A percentile compares a stretch with the other conserved stretches of the same genome.
Evolutionary conservation across 2,113 vertebrate genomes (phyloP).

Genomic region (Himantopus leucocephalus): DNA sequence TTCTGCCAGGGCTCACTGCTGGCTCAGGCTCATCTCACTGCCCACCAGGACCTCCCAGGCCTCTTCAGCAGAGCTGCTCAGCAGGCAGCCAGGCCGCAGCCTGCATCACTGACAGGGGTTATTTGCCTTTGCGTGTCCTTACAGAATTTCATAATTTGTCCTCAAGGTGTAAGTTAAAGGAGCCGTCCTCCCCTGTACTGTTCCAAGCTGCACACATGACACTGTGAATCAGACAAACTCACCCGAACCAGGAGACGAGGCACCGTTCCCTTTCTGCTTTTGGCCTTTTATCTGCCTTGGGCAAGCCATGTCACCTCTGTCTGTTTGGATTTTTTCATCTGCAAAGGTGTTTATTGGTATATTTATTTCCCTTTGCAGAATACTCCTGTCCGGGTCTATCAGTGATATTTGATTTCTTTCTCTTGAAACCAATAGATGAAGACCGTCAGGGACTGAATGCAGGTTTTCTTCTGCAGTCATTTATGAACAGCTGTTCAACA

Average conservation of each 20-base stretch:
- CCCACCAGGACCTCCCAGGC: background rate
- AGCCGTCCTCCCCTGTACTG: background rate
- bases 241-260: background rate
- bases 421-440: background rate
- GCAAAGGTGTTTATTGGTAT: background rate
- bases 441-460: background rate
- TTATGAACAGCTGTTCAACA: background rate
- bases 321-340: background rate
- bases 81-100: background rate
- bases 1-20: background rate
- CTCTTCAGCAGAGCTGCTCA: background rate
- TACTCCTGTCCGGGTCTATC: background rate
- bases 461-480: background rate
- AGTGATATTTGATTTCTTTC: background rate
- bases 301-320: background rate
- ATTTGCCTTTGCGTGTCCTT: background rate
- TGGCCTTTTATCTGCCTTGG: background rate
- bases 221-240: background rate
- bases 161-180: background rate
- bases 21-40: accelerated
- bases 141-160: background rate
- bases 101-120: background rate
- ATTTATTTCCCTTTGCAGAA: background rate
- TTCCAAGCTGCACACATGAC: background rate
- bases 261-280: background rate